Conservation (phyloP, 1,140 invertebrate genomes). For the Neodiprion virginianus region DNA sequence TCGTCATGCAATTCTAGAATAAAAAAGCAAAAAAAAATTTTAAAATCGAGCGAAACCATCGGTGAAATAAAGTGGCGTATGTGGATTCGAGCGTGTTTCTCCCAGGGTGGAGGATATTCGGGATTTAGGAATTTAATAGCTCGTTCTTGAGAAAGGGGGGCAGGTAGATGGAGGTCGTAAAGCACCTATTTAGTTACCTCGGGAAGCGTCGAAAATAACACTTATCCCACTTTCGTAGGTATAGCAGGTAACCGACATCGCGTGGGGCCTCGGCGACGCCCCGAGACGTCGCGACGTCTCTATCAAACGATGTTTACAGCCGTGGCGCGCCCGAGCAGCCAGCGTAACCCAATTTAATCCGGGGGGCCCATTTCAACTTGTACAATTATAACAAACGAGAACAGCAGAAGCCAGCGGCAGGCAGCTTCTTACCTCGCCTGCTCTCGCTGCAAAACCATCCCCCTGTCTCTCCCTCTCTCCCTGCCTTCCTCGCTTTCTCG, state of each 20-base stretch:
- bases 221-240: not conserved
- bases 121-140: not conserved
- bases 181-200: not conserved
- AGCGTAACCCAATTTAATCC: constrained; percentile 5
- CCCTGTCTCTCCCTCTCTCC: no score
- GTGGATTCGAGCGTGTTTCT: not conserved
- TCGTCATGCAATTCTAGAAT: no score
- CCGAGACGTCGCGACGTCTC: not conserved
- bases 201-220: not conserved
- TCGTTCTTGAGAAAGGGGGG: not conserved
- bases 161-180: not conserved
- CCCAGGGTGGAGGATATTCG: not conserved
- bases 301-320: constrained; percentile 1
- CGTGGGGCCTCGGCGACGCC: not conserved
- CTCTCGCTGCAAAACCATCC: not conserved
- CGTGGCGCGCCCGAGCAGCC: not conserved
- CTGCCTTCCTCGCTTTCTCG: no score
- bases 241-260: not conserved
- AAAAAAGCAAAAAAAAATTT: no score
- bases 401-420: not conserved
- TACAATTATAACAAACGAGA: constrained; percentile 8
- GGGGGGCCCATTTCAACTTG: not conserved
- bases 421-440: not conserved
- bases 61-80: no score
- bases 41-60: no score